These are phyloP conservation scores for Toxotes jaculatrix DNA, from an alignment of 2,113 vertebrate species.

Conservation along the genomic window DNA sequence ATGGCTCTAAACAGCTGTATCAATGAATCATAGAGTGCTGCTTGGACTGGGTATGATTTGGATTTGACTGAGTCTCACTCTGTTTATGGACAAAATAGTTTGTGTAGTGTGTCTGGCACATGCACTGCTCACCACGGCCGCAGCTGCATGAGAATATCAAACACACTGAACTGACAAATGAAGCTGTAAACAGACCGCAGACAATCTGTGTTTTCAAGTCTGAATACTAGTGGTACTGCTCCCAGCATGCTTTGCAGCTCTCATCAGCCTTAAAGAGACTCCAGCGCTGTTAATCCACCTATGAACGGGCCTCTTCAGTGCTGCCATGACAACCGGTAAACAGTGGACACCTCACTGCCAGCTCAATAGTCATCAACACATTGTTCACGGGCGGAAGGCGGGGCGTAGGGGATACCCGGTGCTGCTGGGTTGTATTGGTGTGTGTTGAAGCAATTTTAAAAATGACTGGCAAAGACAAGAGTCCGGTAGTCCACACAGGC, in stretches of 20 bases:
- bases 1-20: conserved; percentile 6
- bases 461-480: conserved; percentile 6
- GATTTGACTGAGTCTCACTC: not conserved
- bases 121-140: not conserved
- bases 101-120: not conserved
- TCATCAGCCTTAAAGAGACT: conserved; percentile 63
- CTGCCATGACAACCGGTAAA: conserved; percentile 80
- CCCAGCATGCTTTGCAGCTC: conserved; percentile 62
- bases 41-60: not conserved
- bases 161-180: not conserved
- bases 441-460: conserved; percentile 30
- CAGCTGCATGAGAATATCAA: not conserved
- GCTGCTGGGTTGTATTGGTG: not conserved
- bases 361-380: conserved; percentile 54
- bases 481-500: conserved; percentile 8
- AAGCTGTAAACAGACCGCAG: not conserved
- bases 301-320: conserved; percentile 70
- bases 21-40: conserved; percentile 1
- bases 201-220: not conserved
- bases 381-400: conserved; percentile 17
- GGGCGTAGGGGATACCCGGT: conserved; percentile 1
- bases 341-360: conserved; percentile 69
- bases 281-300: conserved; percentile 64
- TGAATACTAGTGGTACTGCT: conserved; percentile 35
- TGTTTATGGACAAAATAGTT: not conserved